Conservation (phyloP, 2,797 vertebrate genomes). For the Peromyscus nudipes region DNA sequence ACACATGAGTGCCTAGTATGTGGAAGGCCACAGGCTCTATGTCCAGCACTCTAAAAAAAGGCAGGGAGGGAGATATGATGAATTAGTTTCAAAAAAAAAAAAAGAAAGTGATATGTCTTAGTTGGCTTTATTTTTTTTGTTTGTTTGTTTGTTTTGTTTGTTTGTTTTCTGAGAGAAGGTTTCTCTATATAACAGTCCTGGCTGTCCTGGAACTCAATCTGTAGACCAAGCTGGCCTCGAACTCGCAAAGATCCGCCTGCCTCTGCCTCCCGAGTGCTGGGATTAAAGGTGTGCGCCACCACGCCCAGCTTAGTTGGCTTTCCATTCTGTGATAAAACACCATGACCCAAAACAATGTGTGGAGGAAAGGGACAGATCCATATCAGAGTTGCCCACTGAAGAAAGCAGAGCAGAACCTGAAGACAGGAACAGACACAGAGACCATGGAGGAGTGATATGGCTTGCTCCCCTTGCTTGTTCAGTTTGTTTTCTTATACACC, state of each 20-base stretch:
- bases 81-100: background rate
- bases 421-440: no score
- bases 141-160: no score
- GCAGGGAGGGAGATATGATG: no score
- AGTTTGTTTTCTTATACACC: background rate
- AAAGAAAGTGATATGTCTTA: background rate
- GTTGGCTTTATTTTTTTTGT: background rate
- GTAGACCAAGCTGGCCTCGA: background rate
- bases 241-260: background rate
- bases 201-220: no score
- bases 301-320: background rate
- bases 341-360: background rate
- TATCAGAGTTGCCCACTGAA: no score
- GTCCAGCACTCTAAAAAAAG: background rate
- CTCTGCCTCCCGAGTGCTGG: background rate
- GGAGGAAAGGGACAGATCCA: background rate
- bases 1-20: background rate
- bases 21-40: background rate
- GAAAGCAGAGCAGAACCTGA: background rate
- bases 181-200: background rate
- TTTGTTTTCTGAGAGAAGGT: background rate
- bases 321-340: background rate
- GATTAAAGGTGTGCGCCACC: background rate
- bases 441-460: background rate
- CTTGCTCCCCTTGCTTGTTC: background rate